These are phyloP conservation scores for Crocodylus rhombifer DNA, from an alignment of 2,797 vertebrate genomes.

Conservation along the genomic window DNA sequence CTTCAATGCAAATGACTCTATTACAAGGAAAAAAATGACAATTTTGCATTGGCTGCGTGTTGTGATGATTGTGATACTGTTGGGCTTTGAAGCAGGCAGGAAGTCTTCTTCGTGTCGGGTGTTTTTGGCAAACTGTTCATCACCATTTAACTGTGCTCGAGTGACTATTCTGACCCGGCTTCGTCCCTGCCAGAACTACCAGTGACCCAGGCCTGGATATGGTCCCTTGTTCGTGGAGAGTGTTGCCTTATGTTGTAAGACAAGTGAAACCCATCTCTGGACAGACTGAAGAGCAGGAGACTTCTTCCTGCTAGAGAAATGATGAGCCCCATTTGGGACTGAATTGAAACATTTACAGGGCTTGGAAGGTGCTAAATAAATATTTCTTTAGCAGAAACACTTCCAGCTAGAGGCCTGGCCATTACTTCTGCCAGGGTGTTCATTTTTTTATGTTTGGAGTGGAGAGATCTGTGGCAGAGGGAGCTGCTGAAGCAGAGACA, in stretches of 20 bases:
- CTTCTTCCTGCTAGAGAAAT: not conserved
- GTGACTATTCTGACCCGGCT: not conserved
- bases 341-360: not conserved
- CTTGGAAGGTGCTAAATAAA: not conserved
- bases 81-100: not conserved
- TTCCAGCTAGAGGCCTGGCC: not conserved
- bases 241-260: not conserved
- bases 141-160: not conserved
- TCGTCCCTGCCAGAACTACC: not conserved
- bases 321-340: not conserved
- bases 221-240: not conserved
- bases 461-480: not conserved
- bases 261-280: not conserved
- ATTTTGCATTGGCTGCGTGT: not conserved
- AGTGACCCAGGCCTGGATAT: not conserved
- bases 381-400: not conserved
- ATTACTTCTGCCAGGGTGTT: not conserved
- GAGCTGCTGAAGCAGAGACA: not conserved
- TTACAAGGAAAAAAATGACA: fast-evolving
- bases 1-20: fast-evolving
- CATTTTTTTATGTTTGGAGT: not conserved
- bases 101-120: not conserved
- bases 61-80: not conserved
- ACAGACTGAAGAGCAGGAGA: not conserved
- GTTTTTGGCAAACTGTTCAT: not conserved